phyloP scores from a whole-genome alignment of 1,140 invertebrate genomes.

The Drosophila prosaltans region DNA sequence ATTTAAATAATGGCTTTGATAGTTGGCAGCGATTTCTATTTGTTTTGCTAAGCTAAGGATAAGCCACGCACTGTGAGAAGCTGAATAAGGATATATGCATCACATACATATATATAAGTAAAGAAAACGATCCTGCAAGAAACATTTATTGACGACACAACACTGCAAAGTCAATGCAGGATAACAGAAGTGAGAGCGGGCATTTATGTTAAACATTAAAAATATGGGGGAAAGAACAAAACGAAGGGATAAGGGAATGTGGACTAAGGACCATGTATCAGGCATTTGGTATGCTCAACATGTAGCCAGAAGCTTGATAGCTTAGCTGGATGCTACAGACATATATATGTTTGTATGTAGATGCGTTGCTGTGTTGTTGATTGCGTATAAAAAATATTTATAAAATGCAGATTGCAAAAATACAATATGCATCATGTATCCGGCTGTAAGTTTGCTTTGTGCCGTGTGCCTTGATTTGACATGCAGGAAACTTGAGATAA shows the following conservation, averaged over 20 bases:
- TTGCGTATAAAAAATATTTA: conserved; percentile 76
- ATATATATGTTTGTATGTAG: too few relatives aligned
- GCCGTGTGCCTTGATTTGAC: conserved; percentile 18
- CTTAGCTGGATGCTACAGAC: conserved; percentile 16
- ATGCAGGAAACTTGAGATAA: conserved; percentile 32
- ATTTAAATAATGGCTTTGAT: conserved; percentile 41
- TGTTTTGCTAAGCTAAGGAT: conserved; percentile 47
- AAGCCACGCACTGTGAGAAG: conserved; percentile 1
- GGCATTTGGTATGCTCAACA: conserved; percentile 67
- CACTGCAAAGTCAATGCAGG: conserved; percentile 60
- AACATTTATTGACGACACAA: conserved; percentile 43
- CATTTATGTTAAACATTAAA: conserved; percentile 81
- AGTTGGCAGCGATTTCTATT: conserved; percentile 49
- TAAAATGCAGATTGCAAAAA: conserved; percentile 78
- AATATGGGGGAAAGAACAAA: conserved; percentile 45
- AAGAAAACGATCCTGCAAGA: background rate
- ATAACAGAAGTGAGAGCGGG: conserved; percentile 45
- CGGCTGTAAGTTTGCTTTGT: conserved; percentile 16
- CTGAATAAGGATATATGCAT: background rate
- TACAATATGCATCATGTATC: conserved; percentile 47
- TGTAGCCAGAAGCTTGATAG: conserved; percentile 44
- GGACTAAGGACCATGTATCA: conserved; percentile 18
- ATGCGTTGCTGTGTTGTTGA: conserved; percentile 64
- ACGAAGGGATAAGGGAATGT: background rate
- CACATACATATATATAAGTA: background rate